Conservation (phyloP, 2,113 vertebrate genomes). For the Lycaon pictus region DNA sequence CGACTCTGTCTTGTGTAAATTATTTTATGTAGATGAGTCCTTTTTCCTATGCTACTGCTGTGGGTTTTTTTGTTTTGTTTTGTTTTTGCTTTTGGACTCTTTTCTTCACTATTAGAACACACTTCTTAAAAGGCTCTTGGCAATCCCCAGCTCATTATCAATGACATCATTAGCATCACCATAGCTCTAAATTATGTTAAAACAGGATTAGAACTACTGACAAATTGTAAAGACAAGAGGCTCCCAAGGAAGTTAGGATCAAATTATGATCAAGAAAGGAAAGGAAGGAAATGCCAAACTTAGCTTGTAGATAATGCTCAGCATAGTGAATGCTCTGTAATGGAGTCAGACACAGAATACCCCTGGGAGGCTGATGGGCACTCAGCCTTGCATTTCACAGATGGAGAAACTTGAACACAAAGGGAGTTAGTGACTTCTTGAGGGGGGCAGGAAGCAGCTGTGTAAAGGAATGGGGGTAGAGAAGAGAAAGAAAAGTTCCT, state of each 20-base stretch:
- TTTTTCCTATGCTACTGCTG: not conserved
- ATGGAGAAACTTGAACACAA: conserved; percentile 70
- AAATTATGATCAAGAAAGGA: conserved; percentile 75
- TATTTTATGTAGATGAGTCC: not conserved
- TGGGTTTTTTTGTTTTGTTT: not conserved
- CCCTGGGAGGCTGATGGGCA: conserved; percentile 55
- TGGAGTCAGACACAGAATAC: conserved; percentile 63
- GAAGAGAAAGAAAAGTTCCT: conserved; percentile 33
- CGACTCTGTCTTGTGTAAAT: not conserved
- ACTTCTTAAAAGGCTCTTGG: conserved; percentile 57
- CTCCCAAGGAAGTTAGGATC: conserved; percentile 73
- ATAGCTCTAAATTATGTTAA: conserved; percentile 63
- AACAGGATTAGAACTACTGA: conserved; percentile 66
- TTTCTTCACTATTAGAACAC: conserved; percentile 41
- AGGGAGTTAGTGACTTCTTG: conserved; percentile 54
- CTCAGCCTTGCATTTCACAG: conserved; percentile 74
- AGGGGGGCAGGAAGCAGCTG: conserved; percentile 61
- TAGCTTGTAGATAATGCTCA: conserved; percentile 63
- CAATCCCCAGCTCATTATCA: conserved; percentile 40
- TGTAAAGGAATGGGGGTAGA: conserved; percentile 40
- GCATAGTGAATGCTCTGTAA: conserved; percentile 56
- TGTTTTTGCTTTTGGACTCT: not conserved
- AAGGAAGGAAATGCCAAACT: conserved; percentile 77
- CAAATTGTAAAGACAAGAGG: conserved; percentile 70
- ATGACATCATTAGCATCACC: conserved; percentile 74